Base-by-base conservation (phyloP, 2,113 vertebrate species). In the Sander vitreus region DNA sequence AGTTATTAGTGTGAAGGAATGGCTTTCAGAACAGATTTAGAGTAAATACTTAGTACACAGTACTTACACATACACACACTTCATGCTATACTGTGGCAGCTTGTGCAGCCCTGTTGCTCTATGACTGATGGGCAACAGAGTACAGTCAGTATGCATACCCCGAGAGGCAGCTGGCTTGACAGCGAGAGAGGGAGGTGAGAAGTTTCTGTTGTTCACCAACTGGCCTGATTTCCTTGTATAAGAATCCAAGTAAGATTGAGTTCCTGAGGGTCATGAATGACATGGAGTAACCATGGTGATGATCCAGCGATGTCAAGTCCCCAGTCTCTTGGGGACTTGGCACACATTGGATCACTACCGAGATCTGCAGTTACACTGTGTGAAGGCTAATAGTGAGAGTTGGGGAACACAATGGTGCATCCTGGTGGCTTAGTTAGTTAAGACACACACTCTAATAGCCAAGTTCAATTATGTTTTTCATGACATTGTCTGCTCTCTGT, bases 151-250 rank as follows among this genome's bases (percentile, higher is more conserved):
- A 59, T 66, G 68, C 80, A 47, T 47, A 23, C 47, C 66, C 69
- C 18, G 33, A 70, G 72, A 67, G 67, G 43, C 85, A 87, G 84
- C 68, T 65, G 79, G 75, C 71, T 60, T 30, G 77, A 81, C 71
- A 73, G 18, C 50, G 5, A 89, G 47, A 75, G 77, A 84, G 47
- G 86, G 79, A 85, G 73, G 86, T 90, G 86, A 91, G 78, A 91
- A 83, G 68, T 55, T 76, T 80, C 73, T 21, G 74, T 59, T 13
- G 8, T 54, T 84, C 30, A 2, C 83, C 80, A 85, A 84, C 84
- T 89, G 83, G 7, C 76, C 78, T 25, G 43, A 74, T 60, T 23
- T 66, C 62, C 53, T 50, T 71, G 53, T 39, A 27, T 60, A 84
- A 76, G 21, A 73, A 45, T 21, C 39, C 8, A 10, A 59, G 57